These are phyloP conservation scores for Rhinolophus sinicus DNA, from an alignment of 2,113 vertebrate species.

Conservation along the genomic window DNA sequence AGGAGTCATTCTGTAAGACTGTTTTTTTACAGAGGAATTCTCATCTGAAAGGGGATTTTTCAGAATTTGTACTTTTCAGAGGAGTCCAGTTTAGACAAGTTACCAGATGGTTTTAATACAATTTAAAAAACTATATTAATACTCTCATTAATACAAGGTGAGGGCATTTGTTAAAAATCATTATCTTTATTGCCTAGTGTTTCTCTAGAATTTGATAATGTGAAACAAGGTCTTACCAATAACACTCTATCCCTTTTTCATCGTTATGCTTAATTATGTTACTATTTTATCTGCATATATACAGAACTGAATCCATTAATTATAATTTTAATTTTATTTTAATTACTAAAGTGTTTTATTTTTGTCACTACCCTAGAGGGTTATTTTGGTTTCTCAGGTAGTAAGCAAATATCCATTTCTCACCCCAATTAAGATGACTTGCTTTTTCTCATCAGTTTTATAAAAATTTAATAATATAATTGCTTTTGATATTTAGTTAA, in stretches of 20 bases:
- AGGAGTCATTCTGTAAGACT: background rate
- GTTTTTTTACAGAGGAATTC: background rate
- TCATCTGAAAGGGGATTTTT: constrained; percentile 13
- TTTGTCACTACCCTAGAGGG: constrained; percentile 47
- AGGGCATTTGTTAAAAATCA: constrained; percentile 46
- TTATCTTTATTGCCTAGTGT: constrained; percentile 7
- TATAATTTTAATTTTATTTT: constrained; percentile 63
- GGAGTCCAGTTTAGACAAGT: background rate
- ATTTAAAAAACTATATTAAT: background rate
- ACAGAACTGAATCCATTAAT: constrained; percentile 58
- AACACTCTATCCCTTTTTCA: constrained; percentile 51
- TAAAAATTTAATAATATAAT: constrained; percentile 32
- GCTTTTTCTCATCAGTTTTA: constrained; percentile 39
- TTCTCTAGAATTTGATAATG: constrained; percentile 52
- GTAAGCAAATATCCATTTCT: constrained; percentile 56
- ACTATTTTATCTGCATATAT: constrained; percentile 52
- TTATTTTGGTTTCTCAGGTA: constrained; percentile 62
- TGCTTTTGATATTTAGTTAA: constrained; percentile 55
- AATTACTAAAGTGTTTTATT: constrained; percentile 65
- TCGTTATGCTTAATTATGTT: constrained; percentile 57
- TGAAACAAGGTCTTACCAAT: constrained; percentile 34
- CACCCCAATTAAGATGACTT: constrained; percentile 28
- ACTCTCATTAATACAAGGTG: constrained; percentile 12
- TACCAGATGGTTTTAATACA: constrained; percentile 20
- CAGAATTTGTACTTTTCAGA: background rate